Conservation (phyloP, 2,113 vertebrate species). For the Oryzias melastigma region DNA sequence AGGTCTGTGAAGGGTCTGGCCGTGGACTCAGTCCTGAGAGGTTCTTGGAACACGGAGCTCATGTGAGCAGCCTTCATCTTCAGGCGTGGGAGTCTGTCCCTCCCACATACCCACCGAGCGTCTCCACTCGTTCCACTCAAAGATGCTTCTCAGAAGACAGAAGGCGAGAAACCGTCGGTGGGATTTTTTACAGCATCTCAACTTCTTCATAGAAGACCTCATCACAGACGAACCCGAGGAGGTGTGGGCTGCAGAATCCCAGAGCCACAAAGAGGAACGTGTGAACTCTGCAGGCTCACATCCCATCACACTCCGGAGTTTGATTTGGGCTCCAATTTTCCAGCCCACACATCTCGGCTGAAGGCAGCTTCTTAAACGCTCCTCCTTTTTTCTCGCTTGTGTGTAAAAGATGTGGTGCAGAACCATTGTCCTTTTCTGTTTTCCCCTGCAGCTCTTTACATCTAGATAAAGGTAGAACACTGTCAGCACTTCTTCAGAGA, state of each 20-base stretch:
- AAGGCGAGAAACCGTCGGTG: conserved; percentile 39
- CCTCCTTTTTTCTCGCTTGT: conserved; percentile 13
- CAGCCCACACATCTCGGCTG: conserved; percentile 39
- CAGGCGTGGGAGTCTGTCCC: not conserved
- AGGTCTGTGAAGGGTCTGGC: conserved; percentile 27
- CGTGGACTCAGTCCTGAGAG: conserved; percentile 14
- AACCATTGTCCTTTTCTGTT: not conserved
- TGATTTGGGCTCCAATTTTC: conserved; percentile 14
- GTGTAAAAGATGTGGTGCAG: conserved; percentile 35
- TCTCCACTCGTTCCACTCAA: conserved; percentile 30
- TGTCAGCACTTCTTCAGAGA: conserved; percentile 66
- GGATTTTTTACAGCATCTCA: conserved; percentile 26
- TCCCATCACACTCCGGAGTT: conserved; percentile 28
- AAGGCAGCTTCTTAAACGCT: conserved; percentile 8
- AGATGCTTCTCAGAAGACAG: conserved; percentile 44
- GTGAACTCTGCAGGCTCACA: conserved; percentile 44
- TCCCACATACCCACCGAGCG: conserved; percentile 6
- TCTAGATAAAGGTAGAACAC: conserved; percentile 61
- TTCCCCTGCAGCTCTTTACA: not conserved
- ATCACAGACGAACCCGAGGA: conserved; percentile 15
- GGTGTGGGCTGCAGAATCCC: conserved; percentile 41
- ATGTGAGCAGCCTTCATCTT: conserved; percentile 40
- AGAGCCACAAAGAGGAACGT: conserved; percentile 44
- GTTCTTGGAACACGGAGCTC: conserved; percentile 34
- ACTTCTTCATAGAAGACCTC: conserved; percentile 22